Conservation (phyloP, 1,140 invertebrate species). For the Drosophila tsacasi region DNA sequence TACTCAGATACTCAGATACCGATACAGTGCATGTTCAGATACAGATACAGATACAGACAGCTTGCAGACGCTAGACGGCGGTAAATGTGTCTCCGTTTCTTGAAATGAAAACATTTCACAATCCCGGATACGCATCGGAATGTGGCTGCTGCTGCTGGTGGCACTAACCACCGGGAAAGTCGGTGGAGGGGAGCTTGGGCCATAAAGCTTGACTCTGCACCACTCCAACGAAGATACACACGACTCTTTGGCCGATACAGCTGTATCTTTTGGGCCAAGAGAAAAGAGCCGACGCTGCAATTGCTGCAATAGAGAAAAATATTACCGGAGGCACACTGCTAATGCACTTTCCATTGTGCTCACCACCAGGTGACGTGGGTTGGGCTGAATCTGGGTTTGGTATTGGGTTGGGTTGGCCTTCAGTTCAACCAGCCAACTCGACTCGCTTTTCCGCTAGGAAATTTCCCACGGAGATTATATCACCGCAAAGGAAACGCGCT, state of each 20-base stretch:
- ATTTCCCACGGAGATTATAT: slow-evolving; percentile 50
- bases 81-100: slow-evolving; percentile 73
- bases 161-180: slow-evolving; percentile 44
- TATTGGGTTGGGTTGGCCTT: slow-evolving; percentile 30
- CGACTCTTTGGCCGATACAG: slow-evolving; percentile 21
- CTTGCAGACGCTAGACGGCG: slow-evolving; percentile 63
- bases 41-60: slow-evolving; percentile 57
- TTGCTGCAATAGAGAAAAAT: slow-evolving; percentile 50
- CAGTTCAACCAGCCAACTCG: slow-evolving; percentile 46
- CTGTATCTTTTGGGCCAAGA: slow-evolving; percentile 27
- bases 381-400: slow-evolving; percentile 15
- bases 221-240: slow-evolving; percentile 41
- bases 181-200: slow-evolving; percentile 22
- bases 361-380: slow-evolving; percentile 25
- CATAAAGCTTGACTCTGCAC: slow-evolving; percentile 65
- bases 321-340: slow-evolving; percentile 35
- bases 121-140: slow-evolving; percentile 83
- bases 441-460: slow-evolving; percentile 18
- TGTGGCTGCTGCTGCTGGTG: slow-evolving; percentile 51
- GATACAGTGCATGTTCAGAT: slow-evolving; percentile 14
- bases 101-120: slow-evolving; percentile 82
- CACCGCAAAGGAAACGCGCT: slow-evolving; percentile 33
- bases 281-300: slow-evolving; percentile 31
- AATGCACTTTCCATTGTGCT: slow-evolving; percentile 54
- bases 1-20: slow-evolving; percentile 16